Base-by-base conservation (phyloP, 1,140 invertebrate genomes). In the Brachionus manjavacas region DNA sequence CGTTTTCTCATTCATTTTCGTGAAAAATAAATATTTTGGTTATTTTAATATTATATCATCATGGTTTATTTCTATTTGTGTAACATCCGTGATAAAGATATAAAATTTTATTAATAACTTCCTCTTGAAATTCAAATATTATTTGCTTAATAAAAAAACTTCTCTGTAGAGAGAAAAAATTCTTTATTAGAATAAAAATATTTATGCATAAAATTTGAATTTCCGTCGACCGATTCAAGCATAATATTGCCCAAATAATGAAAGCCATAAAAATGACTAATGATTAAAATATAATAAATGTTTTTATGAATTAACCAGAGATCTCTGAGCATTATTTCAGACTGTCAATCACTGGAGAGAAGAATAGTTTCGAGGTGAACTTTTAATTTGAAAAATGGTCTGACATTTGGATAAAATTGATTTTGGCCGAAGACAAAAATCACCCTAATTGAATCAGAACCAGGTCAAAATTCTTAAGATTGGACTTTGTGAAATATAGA, bases 31-130 rank as follows among this genome's bases (percentile, higher is more conserved):
- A 41, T 41, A 16, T 20, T 41, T 72, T 39, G 12, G 28, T 76
- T 49, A 20, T 49, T 49, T 35, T 74, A 74, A 49, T 76, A 76
- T 49, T 76, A 76, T 52, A 76, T 76, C 72, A 76, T 76, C 35
- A 16, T 16, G 12, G 39, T 39, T 70, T 35, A 49, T 43, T 76
- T 72, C 39, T 41, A 41, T 72, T 49, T 76, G 43, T 76, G 20
- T 76, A 76, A 76, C 72, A 76, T 76, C 72, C 72, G 72, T 76
- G 72, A 76, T 76, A 76, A 23, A 76, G 39, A 76, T 76, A 76
- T 46, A 11, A 49, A 76, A 49, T 49, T 76, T 76, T 76, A 49
- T 76, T 76, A 49, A 46, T 49, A 76, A 76, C 72, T 76, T 76
- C 72, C 72, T 31, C 41, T 70, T 70, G 60, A 66, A 66, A 66